Evolutionary conservation across 2,113 vertebrate species (phyloP).

Genomic region (Mastomys natalensis): DNA sequence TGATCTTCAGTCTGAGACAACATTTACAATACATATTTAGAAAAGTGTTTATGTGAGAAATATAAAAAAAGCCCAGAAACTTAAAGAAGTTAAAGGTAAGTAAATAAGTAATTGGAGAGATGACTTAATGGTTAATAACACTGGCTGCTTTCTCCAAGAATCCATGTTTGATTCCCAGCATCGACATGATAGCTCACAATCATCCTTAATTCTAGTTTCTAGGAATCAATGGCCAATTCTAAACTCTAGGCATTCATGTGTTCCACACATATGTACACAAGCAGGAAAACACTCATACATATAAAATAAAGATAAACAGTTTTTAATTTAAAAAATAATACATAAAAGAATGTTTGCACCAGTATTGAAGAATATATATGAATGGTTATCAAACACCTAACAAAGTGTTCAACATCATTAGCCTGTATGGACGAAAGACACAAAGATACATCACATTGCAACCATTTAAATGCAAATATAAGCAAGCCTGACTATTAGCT

Average conservation of each 20-base stretch:
- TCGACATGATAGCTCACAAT: neutral
- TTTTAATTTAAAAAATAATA: neutral
- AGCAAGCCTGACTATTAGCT: neutral
- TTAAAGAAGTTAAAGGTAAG: neutral
- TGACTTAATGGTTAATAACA: neutral
- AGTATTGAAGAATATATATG: neutral
- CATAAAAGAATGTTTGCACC: neutral
- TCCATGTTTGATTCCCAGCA: neutral
- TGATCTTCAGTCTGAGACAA: neutral
- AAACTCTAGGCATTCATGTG: neutral
- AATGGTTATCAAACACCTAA: neutral
- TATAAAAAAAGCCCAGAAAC: neutral
- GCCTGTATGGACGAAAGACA: slow-evolving; percentile 21
- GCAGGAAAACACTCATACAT: neutral
- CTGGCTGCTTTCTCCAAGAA: neutral
- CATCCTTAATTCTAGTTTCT: neutral
- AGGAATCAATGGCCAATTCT: neutral
- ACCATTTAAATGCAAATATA: neutral
- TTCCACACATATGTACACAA: neutral
- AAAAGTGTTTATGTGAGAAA: neutral
- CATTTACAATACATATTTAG: neutral
- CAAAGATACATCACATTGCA: slow-evolving; percentile 4
- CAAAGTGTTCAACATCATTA: neutral
- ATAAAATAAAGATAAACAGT: neutral
- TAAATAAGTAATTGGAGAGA: neutral